Evolutionary conservation across 2,888 invertebrate species (phyloP), one percentile per base, ranked within the genome.

Genomic region (Nomada fucata): DNA sequence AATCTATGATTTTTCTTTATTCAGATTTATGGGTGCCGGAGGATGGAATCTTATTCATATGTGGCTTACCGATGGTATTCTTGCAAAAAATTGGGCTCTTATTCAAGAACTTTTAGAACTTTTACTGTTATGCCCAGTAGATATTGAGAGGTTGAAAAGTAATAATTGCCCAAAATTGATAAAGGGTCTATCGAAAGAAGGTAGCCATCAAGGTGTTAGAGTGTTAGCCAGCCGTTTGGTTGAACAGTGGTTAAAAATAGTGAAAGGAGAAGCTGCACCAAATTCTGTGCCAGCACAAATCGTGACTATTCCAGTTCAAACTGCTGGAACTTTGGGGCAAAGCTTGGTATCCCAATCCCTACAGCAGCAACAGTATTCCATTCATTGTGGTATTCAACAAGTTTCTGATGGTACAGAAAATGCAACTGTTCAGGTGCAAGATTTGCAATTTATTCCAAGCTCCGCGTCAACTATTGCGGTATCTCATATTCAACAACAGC

Each of bases 81-180:
- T 96, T 20, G 96, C 96, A 11, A 96, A 96, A 93, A 98, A 99
- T 94, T 97, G 97, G 96, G 96, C 98, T 13, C 95, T 99, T 61
- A 97, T 99, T 20, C 95, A 96, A 90, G 98, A 99, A 94, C 95
- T 99, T 78, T 94, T 99, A 86, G 97, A 97, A 93, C 95, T 99
- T 47, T 95, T 98, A 73, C 94, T 98, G 67, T 94, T 97, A 64
- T 97, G 98, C 87, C 99, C 99, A 13, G 98, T 99, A 70, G 97
- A 98, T 92, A 97, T 99, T 72, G 97, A 97, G 91, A 95, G 98
- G 85, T 95, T 99, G 72, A 98, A 98, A 94, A 96, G 97, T 89
- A 99, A 99, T 93, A 97, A 97, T 88, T 97, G 98, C 87, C 98
- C 99, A 1, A 98, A 98, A 94, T 94, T 98, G 82, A 97, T 99